Conservation (phyloP, 2,888 invertebrate species). For the Aphidius colemani region DNA sequence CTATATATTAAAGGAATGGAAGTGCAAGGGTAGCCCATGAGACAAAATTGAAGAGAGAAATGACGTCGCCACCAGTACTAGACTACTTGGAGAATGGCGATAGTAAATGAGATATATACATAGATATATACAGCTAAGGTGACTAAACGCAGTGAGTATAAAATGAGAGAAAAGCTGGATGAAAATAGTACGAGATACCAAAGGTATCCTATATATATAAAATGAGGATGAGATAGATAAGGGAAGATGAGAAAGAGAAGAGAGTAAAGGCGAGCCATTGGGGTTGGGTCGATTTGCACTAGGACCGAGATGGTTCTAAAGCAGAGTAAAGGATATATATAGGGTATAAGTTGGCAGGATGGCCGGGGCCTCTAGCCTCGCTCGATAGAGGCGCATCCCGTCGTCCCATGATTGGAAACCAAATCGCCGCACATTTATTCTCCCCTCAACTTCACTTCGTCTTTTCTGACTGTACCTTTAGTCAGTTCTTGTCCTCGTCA, state of each 20-base stretch:
- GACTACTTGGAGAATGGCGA: slow-evolving; percentile 32
- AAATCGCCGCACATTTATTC: slow-evolving; percentile 61
- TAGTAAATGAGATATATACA: slow-evolving; percentile 34
- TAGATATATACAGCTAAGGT: slow-evolving; percentile 30
- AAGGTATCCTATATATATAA: slow-evolving; percentile 34
- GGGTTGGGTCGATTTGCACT: slow-evolving; percentile 55
- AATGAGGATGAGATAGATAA: slow-evolving; percentile 21
- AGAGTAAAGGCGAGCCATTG: slow-evolving; percentile 34
- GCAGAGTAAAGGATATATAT: slow-evolving; percentile 39
- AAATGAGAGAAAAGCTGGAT: slow-evolving; percentile 29
- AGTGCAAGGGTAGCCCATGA: slow-evolving; percentile 8
- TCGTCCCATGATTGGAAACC: slow-evolving; percentile 61
- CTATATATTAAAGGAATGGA: not conserved
- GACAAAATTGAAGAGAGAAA: slow-evolving; percentile 13
- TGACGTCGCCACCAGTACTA: slow-evolving; percentile 17
- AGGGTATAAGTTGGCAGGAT: slow-evolving; percentile 55
- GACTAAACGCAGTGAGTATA: slow-evolving; percentile 19
- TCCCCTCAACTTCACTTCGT: slow-evolving; percentile 40
- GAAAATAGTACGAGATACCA: slow-evolving; percentile 31
- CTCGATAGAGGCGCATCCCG: slow-evolving; percentile 61
- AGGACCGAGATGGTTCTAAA: slow-evolving; percentile 52
- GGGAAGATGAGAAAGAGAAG: slow-evolving; percentile 26
- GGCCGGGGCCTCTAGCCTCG: slow-evolving; percentile 56
- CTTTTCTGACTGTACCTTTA: slow-evolving; percentile 29
- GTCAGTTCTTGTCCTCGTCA: slow-evolving; percentile 26